phyloP scores from a whole-genome alignment of 2,888 invertebrate species.

The Nasonia oneida region DNA sequence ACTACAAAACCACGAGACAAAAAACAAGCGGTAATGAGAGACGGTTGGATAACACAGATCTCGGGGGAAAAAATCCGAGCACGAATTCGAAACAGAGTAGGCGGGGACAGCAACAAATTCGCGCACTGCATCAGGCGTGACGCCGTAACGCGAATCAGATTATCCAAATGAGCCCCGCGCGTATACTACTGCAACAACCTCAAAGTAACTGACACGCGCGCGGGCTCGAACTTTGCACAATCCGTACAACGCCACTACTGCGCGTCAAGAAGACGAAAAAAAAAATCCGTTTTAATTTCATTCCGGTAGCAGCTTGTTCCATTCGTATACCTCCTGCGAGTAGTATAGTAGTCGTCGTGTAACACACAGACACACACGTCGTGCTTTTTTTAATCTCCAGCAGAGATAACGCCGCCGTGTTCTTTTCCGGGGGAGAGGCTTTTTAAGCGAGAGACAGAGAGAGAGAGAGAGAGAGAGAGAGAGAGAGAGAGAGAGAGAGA shows the following conservation, averaged over 20 bases:
- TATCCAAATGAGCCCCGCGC: constrained; percentile 62
- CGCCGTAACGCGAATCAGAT: constrained; percentile 59
- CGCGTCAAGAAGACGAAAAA: not conserved
- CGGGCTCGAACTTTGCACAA: constrained; percentile 15
- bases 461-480: not conserved
- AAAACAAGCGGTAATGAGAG: not conserved
- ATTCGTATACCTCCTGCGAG: constrained; percentile 3
- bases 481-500: too few relatives aligned
- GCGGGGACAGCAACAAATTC: not conserved
- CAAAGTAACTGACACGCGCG: constrained; percentile 18
- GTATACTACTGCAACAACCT: not conserved
- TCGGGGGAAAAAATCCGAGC: not conserved
- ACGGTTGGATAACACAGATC: not conserved
- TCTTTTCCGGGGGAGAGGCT: constrained; percentile 3
- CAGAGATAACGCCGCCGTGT: constrained; percentile 12
- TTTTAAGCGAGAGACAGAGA: constrained; percentile 8
- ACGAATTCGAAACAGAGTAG: not conserved
- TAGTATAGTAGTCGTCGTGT: not conserved
- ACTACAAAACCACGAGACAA: not conserved
- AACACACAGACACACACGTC: too few relatives aligned
- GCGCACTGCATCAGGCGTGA: constrained; percentile 7
- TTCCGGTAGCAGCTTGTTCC: constrained; percentile 22
- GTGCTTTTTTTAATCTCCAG: constrained; percentile 17
- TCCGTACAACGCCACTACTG: not conserved
- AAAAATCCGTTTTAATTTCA: constrained; percentile 26